Percentiles rank a stretch among this genome's conserved stretches.
phyloP scores from a whole-genome alignment of 2,113 vertebrate genomes.

The Tauraco erythrolophus region DNA sequence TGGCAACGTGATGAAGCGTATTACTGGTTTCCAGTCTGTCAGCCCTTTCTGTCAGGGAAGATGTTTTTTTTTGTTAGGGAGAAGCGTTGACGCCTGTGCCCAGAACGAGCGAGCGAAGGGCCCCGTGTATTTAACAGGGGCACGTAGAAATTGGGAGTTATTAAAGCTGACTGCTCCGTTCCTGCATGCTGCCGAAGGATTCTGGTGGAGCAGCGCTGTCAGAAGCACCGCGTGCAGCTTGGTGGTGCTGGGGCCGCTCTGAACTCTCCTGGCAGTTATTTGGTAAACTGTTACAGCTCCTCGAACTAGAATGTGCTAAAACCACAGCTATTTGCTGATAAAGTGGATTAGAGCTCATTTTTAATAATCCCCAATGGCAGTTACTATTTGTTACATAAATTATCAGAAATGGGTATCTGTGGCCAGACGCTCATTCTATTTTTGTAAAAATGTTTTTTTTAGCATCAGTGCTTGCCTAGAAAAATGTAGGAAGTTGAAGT shows the following conservation, averaged over 20 bases:
- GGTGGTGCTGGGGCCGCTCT: neutral
- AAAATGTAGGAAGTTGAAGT: neutral
- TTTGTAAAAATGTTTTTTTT: neutral
- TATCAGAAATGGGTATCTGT: neutral
- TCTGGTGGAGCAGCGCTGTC: neutral
- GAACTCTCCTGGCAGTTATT: accelerated
- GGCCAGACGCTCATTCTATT: neutral
- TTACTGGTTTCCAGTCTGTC: neutral
- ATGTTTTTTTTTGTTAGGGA: neutral
- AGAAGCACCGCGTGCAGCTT: neutral
- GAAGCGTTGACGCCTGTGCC: neutral
- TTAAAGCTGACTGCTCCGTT: accelerated
- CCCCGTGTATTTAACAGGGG: accelerated
- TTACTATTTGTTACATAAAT: accelerated
- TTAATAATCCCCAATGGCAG: neutral
- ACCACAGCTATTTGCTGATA: neutral
- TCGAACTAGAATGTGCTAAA: neutral
- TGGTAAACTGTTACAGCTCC: neutral
- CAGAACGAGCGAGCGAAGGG: neutral
- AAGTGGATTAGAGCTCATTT: neutral
- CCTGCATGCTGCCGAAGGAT: neutral
- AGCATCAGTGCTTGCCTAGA: neutral
- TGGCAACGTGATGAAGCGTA: neutral
- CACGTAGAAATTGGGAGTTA: neutral
- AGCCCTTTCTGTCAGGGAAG: neutral